These are phyloP conservation scores for Cheilosia grossa DNA, from an alignment of 2,888 invertebrate species.

Conservation along the genomic window DNA sequence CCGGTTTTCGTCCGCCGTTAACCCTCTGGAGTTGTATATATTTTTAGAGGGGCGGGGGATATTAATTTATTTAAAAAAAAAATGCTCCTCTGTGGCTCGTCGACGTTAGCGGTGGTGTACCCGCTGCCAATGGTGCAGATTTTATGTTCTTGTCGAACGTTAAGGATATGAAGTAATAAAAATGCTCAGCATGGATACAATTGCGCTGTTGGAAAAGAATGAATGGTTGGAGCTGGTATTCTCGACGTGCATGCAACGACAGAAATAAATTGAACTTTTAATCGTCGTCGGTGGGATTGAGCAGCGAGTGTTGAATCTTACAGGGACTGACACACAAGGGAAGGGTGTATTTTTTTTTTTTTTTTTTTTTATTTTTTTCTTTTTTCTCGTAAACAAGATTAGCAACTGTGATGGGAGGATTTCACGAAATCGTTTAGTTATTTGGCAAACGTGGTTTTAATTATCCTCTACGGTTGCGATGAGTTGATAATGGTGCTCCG, in stretches of 20 bases:
- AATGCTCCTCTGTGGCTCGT: constrained; percentile 39
- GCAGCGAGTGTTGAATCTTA: constrained; percentile 44
- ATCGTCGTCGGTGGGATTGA: constrained; percentile 64
- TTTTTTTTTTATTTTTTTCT: too few relatives aligned
- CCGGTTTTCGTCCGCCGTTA: constrained; percentile 64
- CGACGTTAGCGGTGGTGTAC: constrained; percentile 55
- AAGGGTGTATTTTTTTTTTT: constrained; percentile 30
- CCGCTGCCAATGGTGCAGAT: constrained; percentile 54
- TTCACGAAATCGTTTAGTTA: constrained; percentile 59
- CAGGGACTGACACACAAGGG: neutral
- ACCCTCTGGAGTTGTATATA: constrained; percentile 8
- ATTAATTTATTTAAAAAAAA: constrained; percentile 34
- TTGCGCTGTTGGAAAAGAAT: constrained; percentile 62
- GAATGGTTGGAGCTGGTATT: constrained; percentile 50
- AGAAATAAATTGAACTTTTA: constrained; percentile 75
- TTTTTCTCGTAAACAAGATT: constrained; percentile 51
- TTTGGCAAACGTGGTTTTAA: constrained; percentile 56
- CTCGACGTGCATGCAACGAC: constrained; percentile 62
- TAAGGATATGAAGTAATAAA: constrained; percentile 75
- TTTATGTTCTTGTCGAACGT: constrained; percentile 74
- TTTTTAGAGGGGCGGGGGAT: neutral
- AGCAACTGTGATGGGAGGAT: constrained; percentile 54
- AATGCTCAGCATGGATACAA: constrained; percentile 72
- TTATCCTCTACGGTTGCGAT: constrained; percentile 39
- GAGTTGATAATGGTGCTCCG: constrained; percentile 35